These are phyloP conservation scores for Xanthia icteritia DNA, from an alignment of 2,888 invertebrate genomes.

Conservation along the genomic window DNA sequence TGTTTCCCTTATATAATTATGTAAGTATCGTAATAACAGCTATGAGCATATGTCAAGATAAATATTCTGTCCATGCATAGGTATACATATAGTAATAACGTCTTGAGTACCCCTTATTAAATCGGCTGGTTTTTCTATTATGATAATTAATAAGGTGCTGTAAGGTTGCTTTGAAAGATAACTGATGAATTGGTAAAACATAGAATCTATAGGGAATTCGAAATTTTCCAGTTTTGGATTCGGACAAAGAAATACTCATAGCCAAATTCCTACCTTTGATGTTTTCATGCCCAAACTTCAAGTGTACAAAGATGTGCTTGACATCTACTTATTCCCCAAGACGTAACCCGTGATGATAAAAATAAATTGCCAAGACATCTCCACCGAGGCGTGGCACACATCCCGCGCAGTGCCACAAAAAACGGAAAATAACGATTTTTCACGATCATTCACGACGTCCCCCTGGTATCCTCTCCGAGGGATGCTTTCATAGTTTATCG, in stretches of 20 bases:
- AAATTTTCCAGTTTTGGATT: neutral
- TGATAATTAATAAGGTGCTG: too few relatives aligned
- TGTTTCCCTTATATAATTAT: too few relatives aligned
- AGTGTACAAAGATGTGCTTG: neutral
- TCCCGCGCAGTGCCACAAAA: constrained; percentile 59
- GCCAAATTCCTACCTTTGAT: neutral
- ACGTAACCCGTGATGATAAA: constrained; percentile 60
- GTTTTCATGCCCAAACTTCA: too few relatives aligned
- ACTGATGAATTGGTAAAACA: too few relatives aligned
- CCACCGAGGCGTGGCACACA: constrained; percentile 66
- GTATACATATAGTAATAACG: too few relatives aligned
- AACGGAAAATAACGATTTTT: constrained; percentile 73
- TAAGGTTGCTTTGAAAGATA: too few relatives aligned
- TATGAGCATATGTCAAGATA: too few relatives aligned
- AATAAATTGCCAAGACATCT: constrained; percentile 70
- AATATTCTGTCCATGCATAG: too few relatives aligned
- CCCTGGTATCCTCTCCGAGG: constrained; percentile 50
- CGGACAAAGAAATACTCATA: neutral
- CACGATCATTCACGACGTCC: constrained; percentile 68
- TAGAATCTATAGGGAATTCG: too few relatives aligned
- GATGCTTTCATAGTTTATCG: constrained; percentile 53
- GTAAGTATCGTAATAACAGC: too few relatives aligned
- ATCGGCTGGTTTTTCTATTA: too few relatives aligned
- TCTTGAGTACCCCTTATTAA: too few relatives aligned
- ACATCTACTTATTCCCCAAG: constrained; percentile 16